These are phyloP conservation scores for Labrus mixtus DNA, from an alignment of 2,113 vertebrate species.

Conservation along the genomic window DNA sequence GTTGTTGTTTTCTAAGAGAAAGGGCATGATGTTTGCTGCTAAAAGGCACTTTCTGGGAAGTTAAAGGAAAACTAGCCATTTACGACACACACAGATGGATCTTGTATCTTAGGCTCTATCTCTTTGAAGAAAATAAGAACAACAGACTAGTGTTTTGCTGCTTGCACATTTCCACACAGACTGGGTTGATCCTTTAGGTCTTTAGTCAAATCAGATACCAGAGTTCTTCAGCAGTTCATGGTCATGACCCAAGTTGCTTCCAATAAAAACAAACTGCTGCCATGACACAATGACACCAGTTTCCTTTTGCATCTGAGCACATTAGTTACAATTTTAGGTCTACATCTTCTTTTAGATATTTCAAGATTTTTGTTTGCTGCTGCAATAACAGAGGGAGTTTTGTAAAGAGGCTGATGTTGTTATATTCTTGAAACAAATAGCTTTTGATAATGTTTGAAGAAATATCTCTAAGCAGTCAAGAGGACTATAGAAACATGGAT, in stretches of 20 bases:
- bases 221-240: neutral
- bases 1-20: neutral
- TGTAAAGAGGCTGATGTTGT: constrained; percentile 38
- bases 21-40: constrained; percentile 30
- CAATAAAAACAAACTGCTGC: constrained; percentile 3
- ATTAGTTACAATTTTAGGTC: neutral
- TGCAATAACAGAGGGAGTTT: constrained; percentile 49
- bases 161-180: neutral
- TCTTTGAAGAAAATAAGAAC: constrained; percentile 9
- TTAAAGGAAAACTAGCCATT: constrained; percentile 4
- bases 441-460: constrained; percentile 62
- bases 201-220: constrained; percentile 26
- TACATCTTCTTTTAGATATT: constrained; percentile 39
- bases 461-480: constrained; percentile 36
- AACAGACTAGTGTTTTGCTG: neutral
- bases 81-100: constrained; percentile 2
- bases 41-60: constrained; percentile 30
- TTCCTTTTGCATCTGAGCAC: constrained; percentile 28
- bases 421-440: constrained; percentile 40
- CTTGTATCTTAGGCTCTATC: neutral
- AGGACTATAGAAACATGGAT: constrained; percentile 59
- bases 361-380: constrained; percentile 45
- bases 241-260: constrained; percentile 3
- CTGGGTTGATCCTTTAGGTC: constrained; percentile 14
- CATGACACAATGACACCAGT: constrained; percentile 34